Base-by-base conservation (phyloP, 2,113 vertebrate species). In the Malurus cyaneus region DNA sequence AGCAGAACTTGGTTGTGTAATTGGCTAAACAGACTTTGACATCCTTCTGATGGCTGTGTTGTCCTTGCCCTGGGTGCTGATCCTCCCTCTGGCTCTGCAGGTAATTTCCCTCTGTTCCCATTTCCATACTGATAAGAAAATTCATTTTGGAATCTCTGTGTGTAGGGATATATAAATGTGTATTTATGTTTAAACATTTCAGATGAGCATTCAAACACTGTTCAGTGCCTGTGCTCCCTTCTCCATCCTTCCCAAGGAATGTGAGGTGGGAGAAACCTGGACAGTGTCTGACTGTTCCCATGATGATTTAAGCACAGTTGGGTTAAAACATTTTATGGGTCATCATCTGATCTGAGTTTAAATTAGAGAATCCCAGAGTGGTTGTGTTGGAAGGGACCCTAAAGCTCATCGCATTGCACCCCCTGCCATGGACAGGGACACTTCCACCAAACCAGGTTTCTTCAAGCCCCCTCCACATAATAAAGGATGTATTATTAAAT, bases 71-170 rank as follows among this genome's bases (percentile, higher is more conserved):
- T 2, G 21, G 20, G 54, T 57, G 54, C 76, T 90, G 52, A 62
- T 90, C 76, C 52, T 71, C 86, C 86, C 86, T 73, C 82, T 78
- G 83, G 83, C 91, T 94, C 76, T 17, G 60, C 53, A 76, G 53
- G 92, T 61, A 69, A 83, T 90, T 93, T 54, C 32, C 42, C 24
- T 2, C 3, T 64, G 60, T 94, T 94, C 41, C 77, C 70, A 88
- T 89, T 95, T 93, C 90, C 89, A 5, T 50, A 73, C 46, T 80
- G 85, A 94, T 80, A 86, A 92, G 74, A 89, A 92, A 80, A 70
- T 29, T 82, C 62, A 46, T 24, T 93, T 88, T 52, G 76, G 62
- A 65, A 12, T 65, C 18, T 17, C 19, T 16, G 41, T 57, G 9
- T 61, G 23, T 31, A 1, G 18, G 39, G 36, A 36, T 13, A 14